Base-by-base conservation (phyloP, 2,888 invertebrate genomes). In the Phyllotreta cruciferae region DNA sequence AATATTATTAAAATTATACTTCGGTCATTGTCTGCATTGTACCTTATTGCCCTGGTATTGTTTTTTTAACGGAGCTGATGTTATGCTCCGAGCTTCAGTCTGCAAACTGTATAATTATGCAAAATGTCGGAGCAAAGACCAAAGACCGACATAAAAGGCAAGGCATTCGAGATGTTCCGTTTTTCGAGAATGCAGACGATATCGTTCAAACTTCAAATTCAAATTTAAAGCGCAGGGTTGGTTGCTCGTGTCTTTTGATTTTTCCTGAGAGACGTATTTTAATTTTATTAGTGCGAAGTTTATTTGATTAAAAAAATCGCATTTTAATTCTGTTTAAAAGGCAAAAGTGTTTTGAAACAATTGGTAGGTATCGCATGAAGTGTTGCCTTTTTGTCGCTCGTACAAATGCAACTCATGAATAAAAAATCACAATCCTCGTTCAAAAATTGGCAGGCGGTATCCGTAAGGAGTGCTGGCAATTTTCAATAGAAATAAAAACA, bases 61-160 rank as follows among this genome's bases (percentile, higher is more conserved):
- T 52, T 52, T 52, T 24, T 52, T 38, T 11, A 38, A 10, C 37
- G 13, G 10, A 11, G 13, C 37, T 52, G 52, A 37, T 52, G 36
- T 14, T 37, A 38, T 52, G 38, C 37, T 9, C 37, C 10, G 37
- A 52, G 52, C 37, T 52, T 36, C 52, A 52, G 52, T 52, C 52
- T 52, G 52, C 52, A 52, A 52, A 52, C 52, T 38, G 52, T 52
- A 52, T 52, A 52, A 52, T 52, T 52, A 52, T 52, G 52, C 52
- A 52, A 52, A 52, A 52, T 52, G 52, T 52, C 52, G 52, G 52
- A 52, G 52, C 37, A 52, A 14, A 37, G 52, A 52, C 52, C 52
- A 52, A 52, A 38, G 52, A 52, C 52, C 52, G 52, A 52, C 52
- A 52, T 52, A 52, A 52, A 52, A 52, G 52, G 38, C 11, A 37